Base-by-base conservation (phyloP, 2,113 vertebrate genomes). In the Aleadryas rufinucha region DNA sequence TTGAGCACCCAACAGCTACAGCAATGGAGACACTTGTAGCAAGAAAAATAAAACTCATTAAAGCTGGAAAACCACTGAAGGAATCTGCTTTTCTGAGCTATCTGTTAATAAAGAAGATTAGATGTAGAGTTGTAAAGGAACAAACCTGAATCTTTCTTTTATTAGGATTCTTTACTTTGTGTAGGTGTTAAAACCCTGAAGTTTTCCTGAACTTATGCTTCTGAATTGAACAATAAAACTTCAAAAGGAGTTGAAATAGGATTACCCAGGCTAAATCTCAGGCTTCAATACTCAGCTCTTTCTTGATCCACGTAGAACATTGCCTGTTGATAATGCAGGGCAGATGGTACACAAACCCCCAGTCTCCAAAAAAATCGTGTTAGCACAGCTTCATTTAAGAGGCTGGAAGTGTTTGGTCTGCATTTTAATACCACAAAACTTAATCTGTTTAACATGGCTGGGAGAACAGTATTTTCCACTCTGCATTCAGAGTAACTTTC, bases 221-320 rank as follows among this genome's bases (percentile, higher is more conserved):
- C 10, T n/a, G 65, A 72, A 45, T 4, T 18, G 41, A 75, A 53
- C 22, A 66, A 54, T 16, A 33, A 82, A 84, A 89, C 93, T 94
- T 87, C 72, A 75, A 68, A 71, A 59, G 53, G 41, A 82, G 57
- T 65, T 76, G n/a, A 49, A 87, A 66, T 44, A 82, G 87, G 84
- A 92, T 96, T 95, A 96, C 57, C 28, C n/a, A 76, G 41, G 30
- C 57, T 89, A 82, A 93, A 68, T 24, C 80, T 78, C 65, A 82
- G 30, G 39, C 52, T 78, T 81, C 52, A 68, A 76, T 28, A 35
- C 49, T 87, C 52, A 49, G 27, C 63, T 91, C 31, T 89, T 87
- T 89, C 57, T 72, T 57, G 69, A 42, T 59, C 37, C 63, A 31
- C 4, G 4, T 22, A 57, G 87, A 87, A 63, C 33, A 44, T 33